phyloP scores from a whole-genome alignment of 2,113 vertebrate species.

The Saccopteryx leptura region DNA sequence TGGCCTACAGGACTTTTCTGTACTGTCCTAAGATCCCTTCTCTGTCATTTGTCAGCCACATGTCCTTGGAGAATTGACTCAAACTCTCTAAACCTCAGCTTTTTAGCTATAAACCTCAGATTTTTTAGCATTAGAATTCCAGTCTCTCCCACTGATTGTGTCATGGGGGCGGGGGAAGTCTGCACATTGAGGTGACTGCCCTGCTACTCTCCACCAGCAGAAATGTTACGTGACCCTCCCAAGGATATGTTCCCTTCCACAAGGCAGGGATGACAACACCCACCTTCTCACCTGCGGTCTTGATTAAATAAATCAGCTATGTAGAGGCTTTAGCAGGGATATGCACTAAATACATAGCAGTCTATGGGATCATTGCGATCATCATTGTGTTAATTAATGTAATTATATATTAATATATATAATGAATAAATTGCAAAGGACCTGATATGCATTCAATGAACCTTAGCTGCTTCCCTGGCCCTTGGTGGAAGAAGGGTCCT shows the following conservation, averaged over 20 bases:
- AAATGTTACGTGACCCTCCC: neutral
- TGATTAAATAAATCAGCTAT: neutral
- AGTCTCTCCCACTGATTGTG: neutral
- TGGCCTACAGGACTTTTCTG: neutral
- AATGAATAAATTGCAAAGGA: neutral
- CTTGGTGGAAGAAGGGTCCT: neutral
- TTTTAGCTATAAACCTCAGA: neutral
- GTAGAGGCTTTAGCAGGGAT: neutral
- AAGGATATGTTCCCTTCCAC: neutral
- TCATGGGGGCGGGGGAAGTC: fast-evolving
- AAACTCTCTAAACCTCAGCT: neutral
- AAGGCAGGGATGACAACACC: neutral
- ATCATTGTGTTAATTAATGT: neutral
- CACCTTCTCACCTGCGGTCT: neutral
- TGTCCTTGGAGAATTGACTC: constrained; percentile 5
- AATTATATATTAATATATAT: neutral
- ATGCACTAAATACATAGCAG: neutral
- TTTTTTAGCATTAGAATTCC: neutral
- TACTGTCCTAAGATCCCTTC: neutral
- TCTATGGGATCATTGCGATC: neutral
- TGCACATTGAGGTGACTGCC: neutral
- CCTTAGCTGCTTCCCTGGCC: neutral
- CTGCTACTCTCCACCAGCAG: neutral
- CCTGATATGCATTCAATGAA: neutral
- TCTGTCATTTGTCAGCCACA: neutral